A percentile compares a stretch with the other conserved stretches of the same genome.
phyloP scores from a whole-genome alignment of 2,888 invertebrate genomes.

The Amphipoea oculea region DNA sequence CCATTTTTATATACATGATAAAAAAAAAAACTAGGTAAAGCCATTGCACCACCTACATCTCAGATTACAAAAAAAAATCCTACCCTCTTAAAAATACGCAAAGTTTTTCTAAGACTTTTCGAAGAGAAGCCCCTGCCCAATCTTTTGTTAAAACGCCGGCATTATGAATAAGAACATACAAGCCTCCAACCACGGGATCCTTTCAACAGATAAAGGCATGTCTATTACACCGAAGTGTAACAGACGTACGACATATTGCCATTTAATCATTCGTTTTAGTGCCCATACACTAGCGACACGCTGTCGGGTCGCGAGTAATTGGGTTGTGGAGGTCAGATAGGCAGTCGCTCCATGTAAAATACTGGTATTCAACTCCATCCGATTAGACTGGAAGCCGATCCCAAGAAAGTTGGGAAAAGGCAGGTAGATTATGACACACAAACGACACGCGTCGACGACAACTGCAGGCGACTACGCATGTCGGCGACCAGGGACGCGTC shows the following conservation, averaged over 20 bases:
- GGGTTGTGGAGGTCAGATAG: too few relatives aligned
- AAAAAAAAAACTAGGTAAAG: background rate
- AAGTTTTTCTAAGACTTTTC: slow-evolving; percentile 62
- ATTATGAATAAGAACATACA: slow-evolving; percentile 77
- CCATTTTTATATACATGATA: too few relatives aligned
- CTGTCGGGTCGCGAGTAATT: too few relatives aligned
- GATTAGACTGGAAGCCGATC: too few relatives aligned
- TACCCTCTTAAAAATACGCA: slow-evolving; percentile 51
- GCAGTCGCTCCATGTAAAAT: too few relatives aligned
- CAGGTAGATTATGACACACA: too few relatives aligned
- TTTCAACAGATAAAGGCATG: slow-evolving; percentile 60
- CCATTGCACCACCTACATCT: background rate
- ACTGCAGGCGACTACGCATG: too few relatives aligned
- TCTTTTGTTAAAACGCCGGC: slow-evolving; percentile 77
- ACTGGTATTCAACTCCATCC: too few relatives aligned
- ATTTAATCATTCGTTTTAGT: background rate
- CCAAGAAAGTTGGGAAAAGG: too few relatives aligned
- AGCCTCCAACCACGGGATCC: slow-evolving; percentile 70
- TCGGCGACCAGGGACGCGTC: too few relatives aligned
- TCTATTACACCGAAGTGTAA: slow-evolving; percentile 69
- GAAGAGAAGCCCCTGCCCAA: slow-evolving; percentile 63
- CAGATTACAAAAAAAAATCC: slow-evolving; percentile 29
- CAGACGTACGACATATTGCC: background rate
- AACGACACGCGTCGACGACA: too few relatives aligned
- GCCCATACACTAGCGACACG: too few relatives aligned